Base-by-base conservation (phyloP, 1,140 invertebrate genomes). In the Bursaphelenchus mucronatus region DNA sequence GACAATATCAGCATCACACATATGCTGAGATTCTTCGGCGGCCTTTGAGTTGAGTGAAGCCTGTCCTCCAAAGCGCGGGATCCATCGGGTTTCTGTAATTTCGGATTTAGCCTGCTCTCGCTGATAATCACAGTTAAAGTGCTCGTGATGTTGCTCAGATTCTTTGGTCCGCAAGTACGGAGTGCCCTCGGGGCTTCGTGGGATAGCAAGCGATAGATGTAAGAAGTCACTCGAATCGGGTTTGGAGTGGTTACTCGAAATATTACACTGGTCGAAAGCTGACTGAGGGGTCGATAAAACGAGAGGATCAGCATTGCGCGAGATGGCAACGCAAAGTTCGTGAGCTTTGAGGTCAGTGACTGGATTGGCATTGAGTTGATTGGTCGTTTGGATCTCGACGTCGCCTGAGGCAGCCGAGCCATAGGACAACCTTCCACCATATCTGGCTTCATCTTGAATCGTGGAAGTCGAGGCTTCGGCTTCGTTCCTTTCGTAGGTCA, bases 11-110 rank as follows among this genome's bases (percentile, higher is more conserved):
- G 61, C 61, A 65, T 13, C 69, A 41, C 47, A 50, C 17, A 67
- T 10, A 45, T 45, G 39, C n/a, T 49, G 21, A 30, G 15, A 17
- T 10, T 73, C 51, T 19, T 71, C 65, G 3, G 69, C 74, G 17
- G 70, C 64, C 39, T 51, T 46, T 9, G 72, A 40, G 10, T 53
- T 51, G 10, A 68, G 55, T 30, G 52, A 21, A 57, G 66, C 17
- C 15, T 55, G 43, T 1, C 69, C 69, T 39, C 69, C 69, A 56
- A 75, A 71, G 11, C 30, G 51, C 21, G 68, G 51, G 13, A 71
- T 55, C 44, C 54, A 67, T 13, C 19, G 15, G 5, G 61, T 71
- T 50, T 59, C 57, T 59, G 57, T 39, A 59, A 59, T 39, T 46
- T 59, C n/a, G 11, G 45, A 44, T 44, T 59, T 39, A 59, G 57